Evolutionary conservation across 2,888 invertebrate species (phyloP), one percentile per base, ranked within the genome.

Genomic region (Erannis defoliaria): DNA sequence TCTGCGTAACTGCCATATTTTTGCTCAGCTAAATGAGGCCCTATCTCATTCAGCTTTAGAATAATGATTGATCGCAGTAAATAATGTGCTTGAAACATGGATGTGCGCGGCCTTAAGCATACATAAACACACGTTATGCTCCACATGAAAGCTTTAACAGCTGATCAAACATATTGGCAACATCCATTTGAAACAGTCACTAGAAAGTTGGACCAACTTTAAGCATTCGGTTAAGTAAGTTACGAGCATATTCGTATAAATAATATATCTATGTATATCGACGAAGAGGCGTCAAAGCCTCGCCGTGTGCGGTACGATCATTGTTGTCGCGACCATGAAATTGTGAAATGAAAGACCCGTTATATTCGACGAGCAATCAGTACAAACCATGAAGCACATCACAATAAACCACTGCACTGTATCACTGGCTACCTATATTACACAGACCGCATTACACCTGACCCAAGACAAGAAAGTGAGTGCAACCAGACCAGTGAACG

Each of bases 381-480:
- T 46, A 63, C 49, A 58, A 50, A 63, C 62, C 31, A 37, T 50
- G 45, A 31, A 62, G 37, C 48, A 64, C 64, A 56, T 55, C 61
- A 61, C 56, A 56, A 50, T 54, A 67, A 75, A 76, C 63, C 81
- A 83, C 82, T 75, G 66, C 76, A 81, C 77, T 76, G 75, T 76
- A 82, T 77, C 82, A 86, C 82, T 81, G 42, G 40, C 75, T 71
- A 46, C 10, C 70, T 73, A 67, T 74, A 82, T 80, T 82, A 84
- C 85, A 85, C 84, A 84, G 86, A 86, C 78, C 62, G 51, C 51
- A 82, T 84, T 87, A 87, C 90, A 91, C 89, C 89, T 90, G 90
- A 89, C 86, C 86, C 84, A 82, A 88, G 86, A 85, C 89, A 89
- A 84, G 89, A 91, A 92, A 91, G 92, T 90, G 87, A 90, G 80